Evolutionary conservation across 2,797 vertebrate species (phyloP), one percentile per base, ranked within the genome.

Genomic region (Alectoris magna): DNA sequence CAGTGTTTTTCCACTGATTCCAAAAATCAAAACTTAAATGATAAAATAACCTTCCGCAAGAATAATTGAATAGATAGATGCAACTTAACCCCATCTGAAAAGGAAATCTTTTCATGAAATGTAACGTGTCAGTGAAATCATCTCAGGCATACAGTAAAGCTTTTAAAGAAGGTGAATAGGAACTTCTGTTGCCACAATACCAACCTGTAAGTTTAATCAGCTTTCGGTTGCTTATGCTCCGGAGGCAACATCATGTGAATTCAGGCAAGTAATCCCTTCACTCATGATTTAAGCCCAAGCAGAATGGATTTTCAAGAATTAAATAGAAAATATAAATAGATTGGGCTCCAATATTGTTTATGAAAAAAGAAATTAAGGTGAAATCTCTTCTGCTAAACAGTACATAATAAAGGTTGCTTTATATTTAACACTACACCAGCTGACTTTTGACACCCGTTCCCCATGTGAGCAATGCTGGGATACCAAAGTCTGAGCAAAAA

Each of bases 281-380:
- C 31, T 79, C 16, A 56, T 22, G 3, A 48, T 59, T 60, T 76
- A 88, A 81, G 75, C 8, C 34, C 17, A 75, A 78, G 23, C 14
- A 91, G 51, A 68, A 84, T 17, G 34, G n/a, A 38, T 67, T 73
- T 41, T 88, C 75, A 41, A 23, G 4, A 29, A 87, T 55, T 80
- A 69, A 75, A 77, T 21, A n/a, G 83, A 77, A 94, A 93, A 88
- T 23, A 80, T 91, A 92, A 88, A 23, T 27, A 82, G 27, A 64
- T 0, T 38, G 59, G 41, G 44, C 23, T 71, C n/a, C 18, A 6
- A 51, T 46, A 77, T 21, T 44, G 43, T 29, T 53, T 46, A 82
- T 67, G 44, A 84, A 76, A 68, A 70, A 94, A 46, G 10, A 41
- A 79, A 64, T n/a, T 69, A 72, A 87, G 62, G 68, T 26, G 38